phyloP scores from a whole-genome alignment of 2,113 vertebrate genomes.

The Procavia capensis region DNA sequence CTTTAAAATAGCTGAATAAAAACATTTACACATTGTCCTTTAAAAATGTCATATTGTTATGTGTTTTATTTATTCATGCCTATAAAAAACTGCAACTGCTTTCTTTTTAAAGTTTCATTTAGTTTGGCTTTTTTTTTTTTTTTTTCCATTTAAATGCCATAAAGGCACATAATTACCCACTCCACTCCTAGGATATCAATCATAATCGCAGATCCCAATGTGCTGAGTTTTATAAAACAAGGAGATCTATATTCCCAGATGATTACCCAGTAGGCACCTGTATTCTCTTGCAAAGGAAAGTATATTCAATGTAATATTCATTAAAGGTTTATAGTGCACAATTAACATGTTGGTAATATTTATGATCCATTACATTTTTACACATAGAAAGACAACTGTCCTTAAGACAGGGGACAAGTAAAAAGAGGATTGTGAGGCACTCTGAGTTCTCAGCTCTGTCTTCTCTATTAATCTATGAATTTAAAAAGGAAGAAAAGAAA shows the following conservation, averaged over 20 bases:
- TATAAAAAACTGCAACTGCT: neutral
- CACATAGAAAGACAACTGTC: neutral
- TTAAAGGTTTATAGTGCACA: neutral
- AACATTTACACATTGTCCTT: neutral
- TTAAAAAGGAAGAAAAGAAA: neutral
- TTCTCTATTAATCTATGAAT: neutral
- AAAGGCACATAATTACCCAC: neutral
- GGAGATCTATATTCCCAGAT: neutral
- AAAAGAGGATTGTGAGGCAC: neutral
- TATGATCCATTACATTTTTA: neutral
- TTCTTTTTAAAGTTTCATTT: slow-evolving; percentile 10
- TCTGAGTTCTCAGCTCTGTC: neutral
- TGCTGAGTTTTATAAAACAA: neutral
- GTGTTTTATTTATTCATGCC: neutral
- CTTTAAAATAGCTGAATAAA: slow-evolving; percentile 28
- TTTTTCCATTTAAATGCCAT: neutral
- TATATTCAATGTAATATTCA: neutral
- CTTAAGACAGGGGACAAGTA: neutral
- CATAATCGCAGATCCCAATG: neutral
- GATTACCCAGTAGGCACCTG: neutral
- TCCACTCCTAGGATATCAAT: neutral
- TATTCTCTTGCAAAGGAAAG: neutral
- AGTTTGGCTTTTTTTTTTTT: neutral
- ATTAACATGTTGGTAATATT: neutral
- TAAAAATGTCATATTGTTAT: neutral